phyloP scores from a whole-genome alignment of 2,888 invertebrate species.

The Tipula helvola region DNA sequence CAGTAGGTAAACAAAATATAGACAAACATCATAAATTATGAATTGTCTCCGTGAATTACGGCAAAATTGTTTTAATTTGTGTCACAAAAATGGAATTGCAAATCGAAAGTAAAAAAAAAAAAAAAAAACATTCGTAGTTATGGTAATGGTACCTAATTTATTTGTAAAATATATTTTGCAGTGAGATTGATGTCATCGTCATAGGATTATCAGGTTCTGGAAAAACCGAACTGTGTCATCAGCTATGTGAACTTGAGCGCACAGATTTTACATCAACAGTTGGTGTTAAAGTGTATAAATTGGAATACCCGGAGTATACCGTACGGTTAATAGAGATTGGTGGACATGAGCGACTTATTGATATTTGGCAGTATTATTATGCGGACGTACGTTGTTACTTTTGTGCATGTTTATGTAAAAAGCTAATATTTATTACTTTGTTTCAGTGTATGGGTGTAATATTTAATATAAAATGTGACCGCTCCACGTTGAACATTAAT shows the following conservation, averaged over 20 bases:
- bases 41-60: neutral
- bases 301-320: neutral
- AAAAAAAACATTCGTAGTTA: too few species aligned
- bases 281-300: neutral
- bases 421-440: neutral
- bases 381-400: neutral
- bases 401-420: neutral
- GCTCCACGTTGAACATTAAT: neutral
- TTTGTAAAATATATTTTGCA: neutral
- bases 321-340: neutral
- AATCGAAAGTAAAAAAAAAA: neutral
- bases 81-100: neutral
- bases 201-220: neutral
- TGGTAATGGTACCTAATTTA: neutral
- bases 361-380: neutral
- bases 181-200: neutral
- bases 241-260: neutral
- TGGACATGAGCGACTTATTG: neutral
- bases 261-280: neutral
- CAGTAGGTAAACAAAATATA: neutral
- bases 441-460: conserved; percentile 7
- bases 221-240: neutral
- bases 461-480: neutral
- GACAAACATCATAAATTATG: neutral
- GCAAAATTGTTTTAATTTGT: neutral